Percentiles rank a stretch among this genome's conserved stretches.
phyloP scores from a whole-genome alignment of 53 echinoderm and acorn worm genomes.

The Echinometra lucunter region DNA sequence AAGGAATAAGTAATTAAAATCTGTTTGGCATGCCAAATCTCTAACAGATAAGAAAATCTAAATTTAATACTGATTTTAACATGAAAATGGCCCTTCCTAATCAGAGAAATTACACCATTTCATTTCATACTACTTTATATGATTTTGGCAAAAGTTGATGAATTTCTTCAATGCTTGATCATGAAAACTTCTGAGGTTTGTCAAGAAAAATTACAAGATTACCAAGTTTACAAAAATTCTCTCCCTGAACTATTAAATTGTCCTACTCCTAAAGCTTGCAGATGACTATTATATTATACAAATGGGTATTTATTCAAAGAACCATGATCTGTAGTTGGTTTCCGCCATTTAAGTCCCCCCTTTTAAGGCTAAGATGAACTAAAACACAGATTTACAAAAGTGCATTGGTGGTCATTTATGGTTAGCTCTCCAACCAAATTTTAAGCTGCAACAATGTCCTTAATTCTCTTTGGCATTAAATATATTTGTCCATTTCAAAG shows the following conservation, averaged over 20 bases:
- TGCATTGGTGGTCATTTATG: not conserved
- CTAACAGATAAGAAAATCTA: not conserved
- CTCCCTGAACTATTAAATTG: too few species aligned
- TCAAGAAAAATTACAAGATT: not conserved
- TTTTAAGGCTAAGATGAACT: not conserved
- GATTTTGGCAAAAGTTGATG: not conserved
- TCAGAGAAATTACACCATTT: not conserved
- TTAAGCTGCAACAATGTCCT: not conserved
- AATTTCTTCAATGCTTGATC: too few species aligned
- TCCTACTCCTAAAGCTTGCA: too few species aligned
- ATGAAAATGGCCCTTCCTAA: not conserved
- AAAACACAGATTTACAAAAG: not conserved
- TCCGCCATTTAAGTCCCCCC: not conserved
- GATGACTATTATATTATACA: too few species aligned
- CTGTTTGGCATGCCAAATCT: not conserved
- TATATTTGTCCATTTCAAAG: not conserved
- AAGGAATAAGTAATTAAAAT: not conserved
- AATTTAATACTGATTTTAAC: slow-evolving; percentile 17
- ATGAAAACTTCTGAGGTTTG: too few species aligned
- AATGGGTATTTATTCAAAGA: not conserved
- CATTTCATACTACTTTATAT: not conserved
- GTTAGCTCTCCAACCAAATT: not conserved
- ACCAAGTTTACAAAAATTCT: too few species aligned
- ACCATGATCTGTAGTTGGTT: not conserved
- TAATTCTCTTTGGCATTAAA: not conserved